Base-by-base conservation (phyloP, 2,888 invertebrate genomes). In the Junonia oenone region DNA sequence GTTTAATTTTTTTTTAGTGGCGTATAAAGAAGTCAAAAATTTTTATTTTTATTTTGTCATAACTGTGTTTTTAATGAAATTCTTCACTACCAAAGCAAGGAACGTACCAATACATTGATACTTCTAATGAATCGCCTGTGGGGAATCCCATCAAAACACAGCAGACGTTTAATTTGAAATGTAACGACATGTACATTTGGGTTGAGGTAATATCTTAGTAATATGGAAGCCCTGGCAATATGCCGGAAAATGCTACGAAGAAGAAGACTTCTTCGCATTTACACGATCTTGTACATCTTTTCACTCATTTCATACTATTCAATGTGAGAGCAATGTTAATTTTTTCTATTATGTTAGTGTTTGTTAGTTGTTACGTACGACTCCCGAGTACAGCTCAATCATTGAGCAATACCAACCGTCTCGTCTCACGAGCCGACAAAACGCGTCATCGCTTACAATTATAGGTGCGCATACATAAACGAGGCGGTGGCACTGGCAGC, bases 401-500 rank as follows among this genome's bases (percentile, higher is more conserved):
- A 88, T 87, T 89, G 88, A 89, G 85, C 87, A 87, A 87, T 87
- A 84, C 86, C 85, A 87, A 89, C 83, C 78, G 86, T 86, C 87
- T 86, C 87, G 86, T 84, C 85, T 86, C 85, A 79, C 82, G 78
- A 86, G 84, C 84, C 83, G 87, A 86, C 85, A 82, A 83, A 84
- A 68, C 88, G 86, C 88, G 88, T 88, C 88, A 88, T 87, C 84
- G 79, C 76, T 83, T 77, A 86, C 82, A 83, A 83, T 85, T 86
- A 85, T 83, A 87, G 79, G 85, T 86, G 73, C 78, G 81, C 80
- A 85, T 85, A 83, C 78, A 85, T 80, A 82, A 76, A 73, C 67
- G 65, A 76, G 75, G 74, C 82, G 78, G 81, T 81, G 81, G 83
- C 79, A 81, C 80, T 81, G 81, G 82, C 79, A 81, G 85, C 80